Base-by-base conservation (phyloP, 2,797 vertebrate genomes). In the Phataginus tricuspis region DNA sequence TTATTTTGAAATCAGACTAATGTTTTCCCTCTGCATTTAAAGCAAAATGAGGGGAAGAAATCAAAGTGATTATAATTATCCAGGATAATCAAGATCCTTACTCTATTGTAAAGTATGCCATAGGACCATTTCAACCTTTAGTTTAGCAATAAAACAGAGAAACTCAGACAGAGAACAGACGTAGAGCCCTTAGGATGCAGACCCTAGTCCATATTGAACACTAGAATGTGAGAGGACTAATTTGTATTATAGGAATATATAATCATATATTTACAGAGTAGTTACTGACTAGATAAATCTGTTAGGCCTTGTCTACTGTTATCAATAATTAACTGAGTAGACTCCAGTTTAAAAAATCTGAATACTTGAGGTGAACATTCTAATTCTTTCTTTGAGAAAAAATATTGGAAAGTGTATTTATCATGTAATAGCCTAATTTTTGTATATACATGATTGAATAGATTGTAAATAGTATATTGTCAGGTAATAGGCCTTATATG, bases 91-190 rank as follows among this genome's bases (percentile, higher is more conserved):
- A 79, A 53, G 90, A 95, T 88, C 72, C 93, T 94, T 90, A 87
- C 95, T 94, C n/a, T 71, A 15, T 61, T 86, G 82, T 95, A 18
- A 71, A 80, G 19, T 23, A 84, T 72, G 91, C 68, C 94, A 39
- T 78, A 85, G 18, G 7, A 90, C 16, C 72, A 85, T n/a, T 93
- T 86, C 37, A 75, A 61, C 53, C 69, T 37, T 74, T 77, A 95
- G 29, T 82, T 97, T 89, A 97, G 86, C 96, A 90, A 90, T 78
- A 83, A 97, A 97, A 74, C 31, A 84, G 82, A 96, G 92, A 96
- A 83, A 45, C 39, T 69, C 77, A 86, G 82, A n/a, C 61, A 86
- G 31, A 92, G 84, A 98, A 85, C 5, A 96, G 95, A 68, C 15
- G 49, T 4, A 23, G 37, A 86, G 29, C 10, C 8, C 5, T 4